Conservation (phyloP, 2,113 vertebrate genomes). For the Poecilia latipinna region DNA sequence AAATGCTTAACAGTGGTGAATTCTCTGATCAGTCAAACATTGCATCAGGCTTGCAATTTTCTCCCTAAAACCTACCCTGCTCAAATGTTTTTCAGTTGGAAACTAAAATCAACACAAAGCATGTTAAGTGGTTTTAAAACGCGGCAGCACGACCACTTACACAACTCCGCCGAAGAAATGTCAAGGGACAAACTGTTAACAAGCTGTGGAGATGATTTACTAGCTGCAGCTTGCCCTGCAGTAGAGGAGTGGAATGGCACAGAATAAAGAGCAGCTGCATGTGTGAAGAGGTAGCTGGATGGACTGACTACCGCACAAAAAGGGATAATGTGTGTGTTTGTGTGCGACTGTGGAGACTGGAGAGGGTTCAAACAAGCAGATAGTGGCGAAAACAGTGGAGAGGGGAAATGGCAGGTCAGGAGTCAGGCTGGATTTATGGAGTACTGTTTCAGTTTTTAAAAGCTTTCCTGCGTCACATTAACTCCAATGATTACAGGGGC, state of each 20-base stretch:
- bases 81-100: neutral
- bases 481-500: conserved; percentile 68
- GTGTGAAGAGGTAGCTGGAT: conserved; percentile 27
- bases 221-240: conserved; percentile 28
- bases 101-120: conserved; percentile 9
- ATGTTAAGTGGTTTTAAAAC: conserved; percentile 21
- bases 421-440: conserved; percentile 69
- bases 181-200: conserved; percentile 37
- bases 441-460: conserved; percentile 76
- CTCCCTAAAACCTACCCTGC: neutral
- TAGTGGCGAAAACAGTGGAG: conserved; percentile 24
- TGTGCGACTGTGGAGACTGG: conserved; percentile 1
- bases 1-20: neutral
- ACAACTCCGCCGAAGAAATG: conserved; percentile 34
- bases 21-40: neutral
- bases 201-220: conserved; percentile 43
- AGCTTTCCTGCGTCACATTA: conserved; percentile 75
- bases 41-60: neutral
- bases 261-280: conserved; percentile 25
- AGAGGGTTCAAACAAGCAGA: conserved; percentile 16
- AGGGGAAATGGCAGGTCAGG: conserved; percentile 61
- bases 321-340: conserved; percentile 1
- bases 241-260: conserved; percentile 19
- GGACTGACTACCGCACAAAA: conserved; percentile 6
- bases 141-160: conserved; percentile 15